phyloP scores from a whole-genome alignment of 2,888 invertebrate genomes.

The Hipparchia sbordonii region DNA sequence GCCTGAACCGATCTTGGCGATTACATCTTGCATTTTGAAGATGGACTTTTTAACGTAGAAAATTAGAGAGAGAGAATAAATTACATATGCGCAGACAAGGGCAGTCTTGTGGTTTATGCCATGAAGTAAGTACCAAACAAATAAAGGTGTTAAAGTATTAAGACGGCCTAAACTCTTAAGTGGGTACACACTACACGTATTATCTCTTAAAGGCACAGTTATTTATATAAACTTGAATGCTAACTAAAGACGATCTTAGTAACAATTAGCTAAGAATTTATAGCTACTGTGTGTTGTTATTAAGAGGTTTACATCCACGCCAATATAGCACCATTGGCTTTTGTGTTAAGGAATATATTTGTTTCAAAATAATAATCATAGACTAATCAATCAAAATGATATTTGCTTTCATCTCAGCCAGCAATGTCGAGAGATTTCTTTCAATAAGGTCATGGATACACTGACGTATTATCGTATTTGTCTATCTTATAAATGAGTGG shows the following conservation, averaged over 20 bases:
- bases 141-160: slow-evolving; percentile 10
- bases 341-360: slow-evolving; percentile 18
- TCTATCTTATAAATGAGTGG: slow-evolving; percentile 19
- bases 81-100: too few species aligned
- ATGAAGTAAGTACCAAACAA: slow-evolving; percentile 8
- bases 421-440: slow-evolving; percentile 43
- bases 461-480: slow-evolving; percentile 16
- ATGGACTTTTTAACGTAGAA: too few species aligned
- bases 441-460: slow-evolving; percentile 48
- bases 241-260: slow-evolving; percentile 33
- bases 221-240: slow-evolving; percentile 40
- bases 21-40: too few species aligned
- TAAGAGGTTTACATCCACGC: slow-evolving; percentile 4
- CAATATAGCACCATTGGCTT: slow-evolving; percentile 8
- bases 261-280: slow-evolving; percentile 34
- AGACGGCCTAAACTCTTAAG: slow-evolving; percentile 15
- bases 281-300: slow-evolving; percentile 26
- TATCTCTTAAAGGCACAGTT: slow-evolving; percentile 12
- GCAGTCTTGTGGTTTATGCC: too few species aligned
- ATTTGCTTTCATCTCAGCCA: slow-evolving; percentile 46
- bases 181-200: background rate
- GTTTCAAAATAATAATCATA: slow-evolving; percentile 24
- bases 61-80: too few species aligned
- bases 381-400: slow-evolving; percentile 39
- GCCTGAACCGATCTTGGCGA: too few species aligned